Evolutionary conservation across 35 echinoderm and acorn worm genomes (phyloP), one percentile per base, ranked within the genome.

Genomic region (Anneissia japonica): DNA sequence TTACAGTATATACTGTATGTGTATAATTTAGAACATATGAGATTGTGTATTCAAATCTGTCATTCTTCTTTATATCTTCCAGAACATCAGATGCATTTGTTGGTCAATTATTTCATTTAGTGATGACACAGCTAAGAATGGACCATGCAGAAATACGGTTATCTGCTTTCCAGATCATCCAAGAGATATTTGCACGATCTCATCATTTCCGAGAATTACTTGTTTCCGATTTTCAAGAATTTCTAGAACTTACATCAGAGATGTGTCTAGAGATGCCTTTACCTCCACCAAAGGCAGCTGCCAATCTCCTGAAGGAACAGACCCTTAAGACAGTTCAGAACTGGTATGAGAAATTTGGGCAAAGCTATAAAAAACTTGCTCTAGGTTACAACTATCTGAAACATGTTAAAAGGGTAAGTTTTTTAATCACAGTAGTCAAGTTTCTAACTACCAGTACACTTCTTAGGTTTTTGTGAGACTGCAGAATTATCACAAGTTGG

Each of bases 271-370:
- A 99, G 19, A 40, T 38, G 16, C 96, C 96, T 34, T 81, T 99
- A 0, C 96, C 96, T 31, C 96, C 96, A 76, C 96, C 96, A 32
- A 91, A 87, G 38, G 82, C 89, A 31, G 96, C 96, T 31, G 96
- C 96, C 16, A 82, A 84, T 26, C 73, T 91, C 3, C 90, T 99
- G 3, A 99, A 93, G 74, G 89, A 94, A 72, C 89, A 94, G 77
- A 80, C 92, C 26, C 80, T 99, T 12, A 76, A 77, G 33, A 92
- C 96, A 36, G 89, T 99, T 21, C 92, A 91, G 36, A 83, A 89
- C 74, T 99, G 96, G 96, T 78, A 92, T 83, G 80, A 81, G 55
- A 99, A 99, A 75, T 99, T 89, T 89, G 96, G 96, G 35, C 88
- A 94, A 73, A 92, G 92, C 6, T 99, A 99, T 81, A 99, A 94